These are phyloP conservation scores for Empidonax alnorum DNA, from an alignment of 2,113 vertebrate genomes.

Conservation along the genomic window DNA sequence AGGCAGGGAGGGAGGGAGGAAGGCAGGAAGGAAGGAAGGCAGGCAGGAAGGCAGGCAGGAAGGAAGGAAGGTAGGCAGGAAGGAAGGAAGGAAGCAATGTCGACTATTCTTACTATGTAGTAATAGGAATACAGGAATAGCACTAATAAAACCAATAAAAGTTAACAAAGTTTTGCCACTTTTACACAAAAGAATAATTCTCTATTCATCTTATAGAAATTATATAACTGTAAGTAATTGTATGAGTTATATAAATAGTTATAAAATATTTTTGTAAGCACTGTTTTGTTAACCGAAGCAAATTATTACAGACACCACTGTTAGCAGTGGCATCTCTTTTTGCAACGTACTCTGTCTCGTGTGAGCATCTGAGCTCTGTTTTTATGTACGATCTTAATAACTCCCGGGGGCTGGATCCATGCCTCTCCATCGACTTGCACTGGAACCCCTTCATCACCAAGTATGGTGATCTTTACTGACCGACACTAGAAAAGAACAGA, in stretches of 20 bases:
- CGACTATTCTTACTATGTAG: not conserved
- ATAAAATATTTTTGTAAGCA: not conserved
- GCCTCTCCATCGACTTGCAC: slow-evolving; percentile 97
- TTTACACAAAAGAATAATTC: not conserved
- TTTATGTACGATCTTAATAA: slow-evolving; percentile 98
- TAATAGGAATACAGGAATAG: not conserved
- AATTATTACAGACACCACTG: not conserved
- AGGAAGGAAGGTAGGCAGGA: no score
- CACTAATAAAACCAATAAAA: not conserved
- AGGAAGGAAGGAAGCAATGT: not conserved
- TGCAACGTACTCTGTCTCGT: slow-evolving; percentile 89
- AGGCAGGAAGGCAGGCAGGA: no score
- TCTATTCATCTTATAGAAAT: not conserved
- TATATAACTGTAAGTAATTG: not conserved
- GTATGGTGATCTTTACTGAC: slow-evolving; percentile 96
- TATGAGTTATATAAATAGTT: not conserved
- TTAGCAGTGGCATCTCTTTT: not conserved
- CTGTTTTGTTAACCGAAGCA: not conserved
- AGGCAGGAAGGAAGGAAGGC: not conserved
- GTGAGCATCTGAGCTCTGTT: slow-evolving; percentile 98
- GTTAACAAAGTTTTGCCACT: not conserved
- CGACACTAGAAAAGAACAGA: slow-evolving; percentile 84
- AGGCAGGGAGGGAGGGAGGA: not conserved
- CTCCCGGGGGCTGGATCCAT: slow-evolving; percentile 95
- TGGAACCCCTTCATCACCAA: slow-evolving; percentile 95